Conservation (phyloP, 2,888 invertebrate genomes). For the Cephus pygmeus region DNA sequence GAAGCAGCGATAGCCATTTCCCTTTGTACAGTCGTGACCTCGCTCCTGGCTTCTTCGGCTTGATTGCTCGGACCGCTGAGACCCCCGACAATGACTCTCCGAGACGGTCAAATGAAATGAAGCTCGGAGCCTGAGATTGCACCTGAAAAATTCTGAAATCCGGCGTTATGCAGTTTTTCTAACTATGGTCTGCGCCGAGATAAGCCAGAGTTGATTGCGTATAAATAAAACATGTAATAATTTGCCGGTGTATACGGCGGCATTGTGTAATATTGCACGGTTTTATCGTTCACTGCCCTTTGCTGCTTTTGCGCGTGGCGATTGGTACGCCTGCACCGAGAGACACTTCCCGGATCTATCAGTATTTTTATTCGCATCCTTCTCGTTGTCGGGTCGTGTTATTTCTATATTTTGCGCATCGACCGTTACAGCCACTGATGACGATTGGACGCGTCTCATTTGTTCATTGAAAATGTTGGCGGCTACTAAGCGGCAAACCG, state of each 20-base stretch:
- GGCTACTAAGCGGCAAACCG: background rate
- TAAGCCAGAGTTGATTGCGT: background rate
- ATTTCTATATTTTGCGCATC: background rate
- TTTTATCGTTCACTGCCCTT: background rate
- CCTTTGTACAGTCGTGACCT: background rate
- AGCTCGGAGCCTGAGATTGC: background rate
- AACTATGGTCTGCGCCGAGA: background rate
- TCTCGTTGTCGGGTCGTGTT: too few species aligned
- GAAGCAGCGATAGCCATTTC: background rate
- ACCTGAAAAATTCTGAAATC: background rate
- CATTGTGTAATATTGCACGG: background rate
- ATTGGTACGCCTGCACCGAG: too few species aligned
- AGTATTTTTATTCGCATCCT: too few species aligned
- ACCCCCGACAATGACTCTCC: background rate
- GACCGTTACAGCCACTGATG: too few species aligned
- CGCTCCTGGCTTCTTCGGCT: background rate
- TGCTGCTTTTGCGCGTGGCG: background rate
- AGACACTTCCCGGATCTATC: too few species aligned
- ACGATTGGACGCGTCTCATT: background rate
- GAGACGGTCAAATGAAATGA: background rate
- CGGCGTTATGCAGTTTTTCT: background rate
- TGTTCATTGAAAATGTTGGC: background rate
- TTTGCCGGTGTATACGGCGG: background rate
- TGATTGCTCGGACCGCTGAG: background rate
- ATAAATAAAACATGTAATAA: background rate